A percentile compares a stretch with the other conserved stretches of the same genome.
phyloP scores from a whole-genome alignment of 1,140 invertebrate genomes.

The Bombyx mori region ASM3026992v2 NC_085111.1:4992001-4992500 shows the following conservation, averaged over 20 bases:
- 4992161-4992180: slow-evolving; percentile 31
- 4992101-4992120: slow-evolving; percentile 44
- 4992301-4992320: neutral
- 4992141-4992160: slow-evolving; percentile 75
- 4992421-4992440: slow-evolving; percentile 73
- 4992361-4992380: slow-evolving; percentile 58
- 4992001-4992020: slow-evolving; percentile 59
- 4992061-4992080: slow-evolving; percentile 52
- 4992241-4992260: neutral
- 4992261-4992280: neutral
- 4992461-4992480: slow-evolving; percentile 59
- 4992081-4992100: slow-evolving; percentile 42
- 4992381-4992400: slow-evolving; percentile 61
- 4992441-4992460: slow-evolving; percentile 64
- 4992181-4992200: neutral
- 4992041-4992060: slow-evolving; percentile 44
- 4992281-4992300: neutral
- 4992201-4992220: neutral
- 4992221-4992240: neutral
- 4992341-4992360: slow-evolving; percentile 60
- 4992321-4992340: slow-evolving; percentile 42
- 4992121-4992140: slow-evolving; percentile 72
- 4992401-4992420: slow-evolving; percentile 71
- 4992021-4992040: slow-evolving; percentile 61
- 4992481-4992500: slow-evolving; percentile 71